These are phyloP conservation scores for Paracanthobrama guichenoti DNA, from an alignment of 2,113 vertebrate species.

Conservation along the genomic window DNA sequence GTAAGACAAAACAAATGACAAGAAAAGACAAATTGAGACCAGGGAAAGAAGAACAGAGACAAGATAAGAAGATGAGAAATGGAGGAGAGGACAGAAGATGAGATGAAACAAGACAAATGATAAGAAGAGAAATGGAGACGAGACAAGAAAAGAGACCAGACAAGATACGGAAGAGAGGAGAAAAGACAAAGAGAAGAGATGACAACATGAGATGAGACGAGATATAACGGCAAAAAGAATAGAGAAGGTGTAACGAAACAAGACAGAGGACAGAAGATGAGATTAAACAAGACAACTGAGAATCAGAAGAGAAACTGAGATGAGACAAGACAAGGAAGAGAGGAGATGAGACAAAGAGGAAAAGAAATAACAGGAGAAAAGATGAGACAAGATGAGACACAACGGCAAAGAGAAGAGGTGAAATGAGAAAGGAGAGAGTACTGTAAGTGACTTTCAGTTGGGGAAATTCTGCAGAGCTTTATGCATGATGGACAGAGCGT, in stretches of 20 bases:
- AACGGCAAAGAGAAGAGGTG: not conserved
- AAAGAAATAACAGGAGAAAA: not conserved
- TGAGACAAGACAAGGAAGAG: not conserved
- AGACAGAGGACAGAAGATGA: not conserved
- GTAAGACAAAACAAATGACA: not conserved
- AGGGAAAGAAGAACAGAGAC: not conserved
- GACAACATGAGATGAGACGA: not conserved
- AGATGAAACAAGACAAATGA: not conserved
- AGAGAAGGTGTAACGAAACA: not conserved
- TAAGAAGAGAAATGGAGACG: not conserved
- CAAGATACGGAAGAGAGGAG: not conserved
- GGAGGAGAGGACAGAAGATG: not conserved
- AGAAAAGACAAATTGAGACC: not conserved
- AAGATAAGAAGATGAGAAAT: not conserved
- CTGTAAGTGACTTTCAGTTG: not conserved
- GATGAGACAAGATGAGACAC: not conserved
- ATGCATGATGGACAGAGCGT: conserved; percentile 13
- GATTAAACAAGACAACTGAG: not conserved
- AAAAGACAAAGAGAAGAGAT: not conserved
- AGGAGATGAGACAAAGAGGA: not conserved
- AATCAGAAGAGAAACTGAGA: not conserved
- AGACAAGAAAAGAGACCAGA: not conserved
- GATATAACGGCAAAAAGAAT: not conserved
- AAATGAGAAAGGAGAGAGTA: not conserved
- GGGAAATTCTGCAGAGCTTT: conserved; percentile 7